Base-by-base conservation (phyloP, 2,797 vertebrate species). In the Catamblyrhynchus diadema region DNA sequence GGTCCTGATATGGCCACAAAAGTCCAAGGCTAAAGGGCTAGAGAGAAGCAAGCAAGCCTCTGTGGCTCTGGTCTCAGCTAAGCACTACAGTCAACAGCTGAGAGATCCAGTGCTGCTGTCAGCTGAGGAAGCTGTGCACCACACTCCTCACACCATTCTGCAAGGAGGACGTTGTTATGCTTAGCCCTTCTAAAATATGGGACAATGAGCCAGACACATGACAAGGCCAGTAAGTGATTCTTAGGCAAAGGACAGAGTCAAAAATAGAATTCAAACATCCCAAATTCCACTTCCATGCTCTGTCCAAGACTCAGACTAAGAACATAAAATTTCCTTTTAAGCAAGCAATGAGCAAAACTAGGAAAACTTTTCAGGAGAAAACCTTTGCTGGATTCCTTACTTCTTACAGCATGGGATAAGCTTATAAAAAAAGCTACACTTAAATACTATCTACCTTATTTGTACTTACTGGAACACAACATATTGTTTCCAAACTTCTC, bases 301-400 rank as follows among this genome's bases (percentile, higher is more conserved):
- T 27, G 72, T 74, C 88, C 86, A 92, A 86, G 57, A 92, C 53
- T 3, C 65, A 91, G 54, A 79, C 22, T 45, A 83, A 83, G 75
- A 95, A 88, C 54, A 59, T 27, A 83, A 47, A 91, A 81, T 86
- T 88, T 92, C 91, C 92, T 96, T 96, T 92, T 91, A 93, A 95
- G 87, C 75, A 62, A 90, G 89, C 42, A 81, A 79, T 2, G 4
- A 33, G 66, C 75, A 94, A 81, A 94, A 94, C 59, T 64, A 51
- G 66, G 51, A 88, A 69, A 20, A 3, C 65, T 96, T 85, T 93
- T 90, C 44, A 78, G 17, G 27, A 82, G 24, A 89, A 94, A 96
- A 88, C 15, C 47, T 94, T 73, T 86, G 33, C 65, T 93, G 66
- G 73, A 96, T 96, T 96, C 94, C 87, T 94, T 93, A 83, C 53